Evolutionary conservation across 1,140 invertebrate species (phyloP).

Genomic region (Nephila pilipes): DNA sequence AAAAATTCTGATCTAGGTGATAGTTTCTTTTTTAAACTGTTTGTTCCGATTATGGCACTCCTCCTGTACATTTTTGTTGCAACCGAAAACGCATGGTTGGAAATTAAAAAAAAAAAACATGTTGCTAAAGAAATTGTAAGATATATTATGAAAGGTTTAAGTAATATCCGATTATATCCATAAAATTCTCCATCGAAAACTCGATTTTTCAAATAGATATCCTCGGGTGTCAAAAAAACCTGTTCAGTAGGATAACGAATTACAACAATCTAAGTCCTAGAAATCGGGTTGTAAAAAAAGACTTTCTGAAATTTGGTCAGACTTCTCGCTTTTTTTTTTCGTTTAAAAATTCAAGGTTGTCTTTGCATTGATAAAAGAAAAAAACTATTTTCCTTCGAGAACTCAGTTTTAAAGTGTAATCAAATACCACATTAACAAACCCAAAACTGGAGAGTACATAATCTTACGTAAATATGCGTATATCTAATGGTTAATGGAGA

Average conservation of each 20-base stretch:
- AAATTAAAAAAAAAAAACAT: not conserved
- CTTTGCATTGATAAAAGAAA: not conserved
- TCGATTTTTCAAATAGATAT: not conserved
- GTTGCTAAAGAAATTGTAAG: not conserved
- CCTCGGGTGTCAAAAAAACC: conserved; percentile 1
- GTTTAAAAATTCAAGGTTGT: conserved; percentile 8
- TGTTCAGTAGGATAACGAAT: conserved; percentile 26
- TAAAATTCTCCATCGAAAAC: conserved; percentile 14
- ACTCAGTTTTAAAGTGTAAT: too few relatives aligned
- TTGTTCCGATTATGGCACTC: too few relatives aligned
- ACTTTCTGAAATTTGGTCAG: conserved; percentile 3
- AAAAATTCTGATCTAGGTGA: too few relatives aligned
- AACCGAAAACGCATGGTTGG: not conserved
- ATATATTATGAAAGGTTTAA: not conserved
- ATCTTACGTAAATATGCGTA: not conserved
- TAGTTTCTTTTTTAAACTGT: too few relatives aligned
- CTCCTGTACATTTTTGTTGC: not conserved
- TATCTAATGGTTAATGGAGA: not conserved
- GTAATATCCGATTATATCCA: not conserved
- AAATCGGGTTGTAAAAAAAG: not conserved
- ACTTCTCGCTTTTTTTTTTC: not conserved
- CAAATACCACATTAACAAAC: too few relatives aligned
- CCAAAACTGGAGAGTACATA: not conserved
- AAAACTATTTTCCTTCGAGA: not conserved
- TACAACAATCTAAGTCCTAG: conserved; percentile 28